phyloP scores from a whole-genome alignment of 2,113 vertebrate species.

The Gracilinanus agilis region DNA sequence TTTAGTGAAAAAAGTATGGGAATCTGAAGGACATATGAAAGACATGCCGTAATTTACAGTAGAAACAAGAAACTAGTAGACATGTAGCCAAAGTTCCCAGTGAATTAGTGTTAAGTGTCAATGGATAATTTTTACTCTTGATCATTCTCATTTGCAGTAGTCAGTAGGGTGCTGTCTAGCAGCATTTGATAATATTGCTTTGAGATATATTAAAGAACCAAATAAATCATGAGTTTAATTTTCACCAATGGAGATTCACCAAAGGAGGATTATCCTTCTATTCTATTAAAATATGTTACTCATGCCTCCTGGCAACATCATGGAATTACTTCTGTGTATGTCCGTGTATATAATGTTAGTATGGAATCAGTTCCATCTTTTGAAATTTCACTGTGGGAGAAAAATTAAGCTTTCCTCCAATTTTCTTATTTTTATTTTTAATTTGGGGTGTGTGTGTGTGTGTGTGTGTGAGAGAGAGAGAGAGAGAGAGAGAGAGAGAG shows the following conservation, averaged over 20 bases:
- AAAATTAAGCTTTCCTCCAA: neutral
- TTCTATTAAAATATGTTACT: neutral
- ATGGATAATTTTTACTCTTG: rapidly evolving
- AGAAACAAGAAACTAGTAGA: neutral
- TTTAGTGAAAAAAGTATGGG: neutral
- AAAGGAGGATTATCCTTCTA: neutral
- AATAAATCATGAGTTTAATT: neutral
- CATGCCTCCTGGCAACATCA: neutral
- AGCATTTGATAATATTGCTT: neutral
- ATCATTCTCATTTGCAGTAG: neutral
- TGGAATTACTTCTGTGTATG: neutral
- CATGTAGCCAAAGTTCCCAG: rapidly evolving
- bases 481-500: no score
- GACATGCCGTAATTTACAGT: rapidly evolving
- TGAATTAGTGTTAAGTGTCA: rapidly evolving
- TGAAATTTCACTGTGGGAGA: neutral
- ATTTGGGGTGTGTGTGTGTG: neutral
- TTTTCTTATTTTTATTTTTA: neutral
- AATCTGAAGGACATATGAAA: no score
- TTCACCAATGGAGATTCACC: neutral
- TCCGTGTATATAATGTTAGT: no score
- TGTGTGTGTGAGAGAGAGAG: no score
- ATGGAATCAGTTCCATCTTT: neutral
- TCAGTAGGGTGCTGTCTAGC: rapidly evolving
- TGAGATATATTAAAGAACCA: neutral